Conservation (phyloP, 2,113 vertebrate genomes). For the Mormoops blainvillei region DNA sequence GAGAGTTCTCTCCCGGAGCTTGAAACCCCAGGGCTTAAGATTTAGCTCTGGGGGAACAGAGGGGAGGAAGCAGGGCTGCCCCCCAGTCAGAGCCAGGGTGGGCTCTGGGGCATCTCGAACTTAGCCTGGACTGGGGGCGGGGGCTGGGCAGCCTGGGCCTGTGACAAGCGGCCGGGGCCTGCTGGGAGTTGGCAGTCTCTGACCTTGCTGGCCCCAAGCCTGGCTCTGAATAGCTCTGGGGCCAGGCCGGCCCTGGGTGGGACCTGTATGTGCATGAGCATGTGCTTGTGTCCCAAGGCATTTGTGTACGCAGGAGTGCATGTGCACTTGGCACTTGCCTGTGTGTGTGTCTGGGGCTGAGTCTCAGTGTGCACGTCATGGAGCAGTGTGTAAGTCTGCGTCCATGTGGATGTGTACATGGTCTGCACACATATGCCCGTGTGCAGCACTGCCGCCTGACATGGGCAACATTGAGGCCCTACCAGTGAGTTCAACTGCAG, state of each 20-base stretch:
- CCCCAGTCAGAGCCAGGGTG: neutral
- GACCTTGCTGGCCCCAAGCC: conserved; percentile 42
- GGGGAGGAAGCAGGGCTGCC: neutral
- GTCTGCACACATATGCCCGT: neutral
- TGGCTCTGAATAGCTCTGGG: conserved; percentile 45
- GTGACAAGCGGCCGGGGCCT: neutral
- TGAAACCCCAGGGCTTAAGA: neutral
- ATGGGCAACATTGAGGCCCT: neutral
- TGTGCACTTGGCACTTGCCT: neutral
- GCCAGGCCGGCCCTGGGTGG: neutral
- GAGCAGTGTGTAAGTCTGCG: neutral
- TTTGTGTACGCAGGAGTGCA: neutral
- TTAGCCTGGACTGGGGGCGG: neutral
- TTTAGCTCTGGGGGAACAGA: neutral
- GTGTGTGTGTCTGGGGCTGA: neutral
- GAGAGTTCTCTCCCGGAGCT: neutral
- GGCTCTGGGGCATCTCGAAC: neutral
- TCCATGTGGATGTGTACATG: neutral
- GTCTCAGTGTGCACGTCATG: neutral
- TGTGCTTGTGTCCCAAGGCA: neutral
- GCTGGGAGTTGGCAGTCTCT: conserved; percentile 41
- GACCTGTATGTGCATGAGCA: neutral
- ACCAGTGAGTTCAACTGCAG: neutral
- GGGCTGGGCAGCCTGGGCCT: neutral
- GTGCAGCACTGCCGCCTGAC: neutral